Evolutionary conservation across 1,140 invertebrate species (phyloP).

Genomic region (Aphelenchoides fujianensis): DNA sequence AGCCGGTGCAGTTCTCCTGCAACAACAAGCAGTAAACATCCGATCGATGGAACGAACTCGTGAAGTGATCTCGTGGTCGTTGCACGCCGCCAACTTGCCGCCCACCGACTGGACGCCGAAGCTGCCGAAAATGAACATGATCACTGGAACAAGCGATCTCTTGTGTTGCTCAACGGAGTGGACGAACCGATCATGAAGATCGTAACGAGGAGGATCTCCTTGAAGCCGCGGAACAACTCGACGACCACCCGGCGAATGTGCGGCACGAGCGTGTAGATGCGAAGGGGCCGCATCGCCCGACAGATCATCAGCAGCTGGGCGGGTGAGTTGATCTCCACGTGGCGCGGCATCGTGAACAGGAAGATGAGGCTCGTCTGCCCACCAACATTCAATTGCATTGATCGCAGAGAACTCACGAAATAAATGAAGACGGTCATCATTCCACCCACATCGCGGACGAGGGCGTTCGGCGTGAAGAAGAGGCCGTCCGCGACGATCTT

Average conservation of each 20-base stretch:
- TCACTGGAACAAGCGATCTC: no score
- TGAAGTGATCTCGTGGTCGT: slow-evolving; percentile 81
- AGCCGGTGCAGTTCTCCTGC: slow-evolving; percentile 85
- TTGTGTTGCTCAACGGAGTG: no score
- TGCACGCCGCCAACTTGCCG: slow-evolving; percentile 88
- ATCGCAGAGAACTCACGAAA: slow-evolving; percentile 71
- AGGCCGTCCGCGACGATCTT: slow-evolving; percentile 96
- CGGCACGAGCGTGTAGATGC: slow-evolving; percentile 95
- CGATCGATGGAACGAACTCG: slow-evolving; percentile 41
- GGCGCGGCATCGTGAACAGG: slow-evolving; percentile 88
- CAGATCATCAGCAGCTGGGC: slow-evolving; percentile 93
- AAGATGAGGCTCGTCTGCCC: slow-evolving; percentile 85
- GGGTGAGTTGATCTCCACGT: slow-evolving; percentile 82
- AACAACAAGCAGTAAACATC: not conserved
- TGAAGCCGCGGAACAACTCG: slow-evolving; percentile 96
- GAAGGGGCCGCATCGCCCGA: slow-evolving; percentile 85
- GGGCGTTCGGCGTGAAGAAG: slow-evolving; percentile 97
- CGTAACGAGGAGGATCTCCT: slow-evolving; percentile 92
- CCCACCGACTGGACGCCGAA: slow-evolving; percentile 97
- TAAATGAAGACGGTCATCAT: slow-evolving; percentile 96
- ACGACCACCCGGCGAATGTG: slow-evolving; percentile 99
- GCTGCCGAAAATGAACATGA: slow-evolving; percentile 98
- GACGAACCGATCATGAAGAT: slow-evolving; percentile 93
- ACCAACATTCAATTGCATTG: slow-evolving; percentile 9
- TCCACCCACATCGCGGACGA: slow-evolving; percentile 93